Evolutionary conservation across 2,797 vertebrate species (phyloP).

Genomic region (Gymnopithys bicolor): DNA sequence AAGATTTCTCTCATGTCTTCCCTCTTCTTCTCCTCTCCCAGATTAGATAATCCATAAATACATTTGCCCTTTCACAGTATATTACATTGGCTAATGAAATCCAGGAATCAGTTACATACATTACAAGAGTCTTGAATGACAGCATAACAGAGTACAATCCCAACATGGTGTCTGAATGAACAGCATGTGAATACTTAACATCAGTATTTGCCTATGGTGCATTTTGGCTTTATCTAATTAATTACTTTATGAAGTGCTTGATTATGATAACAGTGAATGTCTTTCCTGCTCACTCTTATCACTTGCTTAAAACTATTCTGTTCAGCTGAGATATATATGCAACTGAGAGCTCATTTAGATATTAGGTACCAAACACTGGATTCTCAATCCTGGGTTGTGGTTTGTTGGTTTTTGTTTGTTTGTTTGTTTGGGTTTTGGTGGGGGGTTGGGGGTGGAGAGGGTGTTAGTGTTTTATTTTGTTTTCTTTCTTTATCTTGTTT

Average conservation of each 20-base stretch:
- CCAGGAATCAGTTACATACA: not conserved
- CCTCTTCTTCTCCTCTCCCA: not conserved
- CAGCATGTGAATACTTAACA: not conserved
- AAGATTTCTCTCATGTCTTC: not conserved
- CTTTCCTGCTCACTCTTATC: constrained; percentile 27
- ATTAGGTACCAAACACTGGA: not conserved
- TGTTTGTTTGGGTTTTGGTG: no score
- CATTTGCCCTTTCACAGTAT: constrained; percentile 22
- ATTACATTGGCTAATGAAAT: not conserved
- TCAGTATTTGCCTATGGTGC: not conserved
- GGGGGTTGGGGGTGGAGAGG: no score
- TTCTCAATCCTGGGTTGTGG: not conserved
- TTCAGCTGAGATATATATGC: not conserved
- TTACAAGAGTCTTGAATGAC: not conserved
- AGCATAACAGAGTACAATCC: not conserved
- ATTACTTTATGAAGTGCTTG: constrained; percentile 23
- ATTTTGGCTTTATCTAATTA: constrained; percentile 37
- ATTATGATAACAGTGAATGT: constrained; percentile 16
- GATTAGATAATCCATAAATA: constrained; percentile 11
- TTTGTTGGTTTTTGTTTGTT: no score
- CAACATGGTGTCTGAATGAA: not conserved
- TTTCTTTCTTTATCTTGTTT: no score
- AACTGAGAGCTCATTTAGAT: not conserved
- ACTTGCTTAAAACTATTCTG: not conserved
- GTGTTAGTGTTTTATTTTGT: no score